These are phyloP conservation scores for Pituophis catenifer DNA, from an alignment of 2,113 vertebrate species.

Conservation along the genomic window DNA sequence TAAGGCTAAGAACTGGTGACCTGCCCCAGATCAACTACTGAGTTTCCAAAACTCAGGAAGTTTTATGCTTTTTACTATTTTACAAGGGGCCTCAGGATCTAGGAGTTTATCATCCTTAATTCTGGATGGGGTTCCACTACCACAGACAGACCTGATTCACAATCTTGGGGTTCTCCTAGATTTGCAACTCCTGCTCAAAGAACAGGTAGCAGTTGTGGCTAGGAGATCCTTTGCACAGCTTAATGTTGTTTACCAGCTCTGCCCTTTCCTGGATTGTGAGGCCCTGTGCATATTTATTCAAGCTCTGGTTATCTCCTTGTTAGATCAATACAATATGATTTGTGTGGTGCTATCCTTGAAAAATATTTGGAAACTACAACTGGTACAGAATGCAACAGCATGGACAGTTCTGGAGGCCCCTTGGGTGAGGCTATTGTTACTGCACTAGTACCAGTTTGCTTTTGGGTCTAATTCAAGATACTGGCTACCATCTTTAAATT, in stretches of 20 bases:
- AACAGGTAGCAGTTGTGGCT: background rate
- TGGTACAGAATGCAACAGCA: background rate
- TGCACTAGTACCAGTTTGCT: too few relatives aligned
- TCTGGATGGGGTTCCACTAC: background rate
- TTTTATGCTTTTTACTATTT: background rate
- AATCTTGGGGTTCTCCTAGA: background rate
- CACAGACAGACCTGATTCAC: background rate
- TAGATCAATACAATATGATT: background rate
- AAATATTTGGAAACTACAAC: background rate
- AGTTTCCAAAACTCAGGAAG: background rate
- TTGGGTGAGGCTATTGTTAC: too few relatives aligned
- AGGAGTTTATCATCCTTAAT: background rate
- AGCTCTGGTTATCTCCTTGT: background rate
- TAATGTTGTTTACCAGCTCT: background rate
- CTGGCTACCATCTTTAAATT: too few relatives aligned
- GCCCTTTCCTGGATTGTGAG: background rate
- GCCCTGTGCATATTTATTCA: background rate
- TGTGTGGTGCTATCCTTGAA: background rate
- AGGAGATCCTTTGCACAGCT: background rate
- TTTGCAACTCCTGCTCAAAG: background rate
- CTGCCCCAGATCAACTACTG: background rate
- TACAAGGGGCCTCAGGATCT: too few relatives aligned
- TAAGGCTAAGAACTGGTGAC: background rate
- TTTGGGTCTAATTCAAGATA: too few relatives aligned
- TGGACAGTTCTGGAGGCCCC: background rate